Evolutionary conservation across 1,140 invertebrate genomes (phyloP), one percentile per base, ranked within the genome.

Genomic region (Pogonomyrmex californicus): DNA sequence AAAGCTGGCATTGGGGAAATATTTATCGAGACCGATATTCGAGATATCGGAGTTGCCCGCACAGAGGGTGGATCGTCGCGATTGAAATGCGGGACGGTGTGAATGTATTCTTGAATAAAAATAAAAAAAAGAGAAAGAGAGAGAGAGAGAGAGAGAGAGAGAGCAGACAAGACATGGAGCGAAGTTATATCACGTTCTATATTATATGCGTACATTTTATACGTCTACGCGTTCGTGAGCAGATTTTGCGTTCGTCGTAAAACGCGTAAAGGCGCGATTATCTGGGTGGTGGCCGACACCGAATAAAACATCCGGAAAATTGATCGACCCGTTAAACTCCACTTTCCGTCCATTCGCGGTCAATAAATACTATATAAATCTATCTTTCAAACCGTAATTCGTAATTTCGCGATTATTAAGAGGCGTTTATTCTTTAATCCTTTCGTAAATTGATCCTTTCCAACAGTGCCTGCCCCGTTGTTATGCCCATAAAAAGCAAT

Each of bases 1-100:
- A 23, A 78, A 78, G 14, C 17, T 60, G 17, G 4, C 44, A 17
- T 23, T 49, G 30, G 17, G 23, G 58, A 78, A 78, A 78, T 66
- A 79, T 79, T 79, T 79, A 38, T 65, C 60, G 76, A 30, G 60
- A 66, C 33, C 3, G 62, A 79, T 66, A 66, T 79, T 79, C 41
- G 75, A 47, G 33, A n/a, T 7, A 23, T 4, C 2, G 23, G 14
- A 23, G 41, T n/a, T 65, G 3, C 10, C 17, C n/a, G 33, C 23
- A 14, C 4, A 6, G 33, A n/a, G n/a, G 75, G 33, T 49, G 33
- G 44, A 10, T 75, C 10, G 56, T 62, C 75, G 38, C 58, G n/a
- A 65, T 78, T 65, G 44, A 63, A 78, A 65, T 51, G 44, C 58
- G 41, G 58, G 30, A 47, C 14, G 41, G 9, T 4, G 51, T 65